Evolutionary conservation across 2,888 invertebrate species (phyloP).

Genomic region (Epinotia brunnichana): DNA sequence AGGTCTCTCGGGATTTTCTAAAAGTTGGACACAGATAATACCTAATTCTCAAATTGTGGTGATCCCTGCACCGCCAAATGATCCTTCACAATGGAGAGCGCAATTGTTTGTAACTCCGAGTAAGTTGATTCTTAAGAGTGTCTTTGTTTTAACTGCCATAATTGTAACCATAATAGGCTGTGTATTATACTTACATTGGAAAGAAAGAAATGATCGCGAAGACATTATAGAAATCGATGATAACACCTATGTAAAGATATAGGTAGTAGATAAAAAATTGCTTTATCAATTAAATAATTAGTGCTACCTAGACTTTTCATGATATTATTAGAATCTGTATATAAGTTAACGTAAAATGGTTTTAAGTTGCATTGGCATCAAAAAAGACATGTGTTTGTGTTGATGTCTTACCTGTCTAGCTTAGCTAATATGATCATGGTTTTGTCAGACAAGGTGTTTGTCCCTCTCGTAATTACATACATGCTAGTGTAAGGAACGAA

Average conservation of each 20-base stretch:
- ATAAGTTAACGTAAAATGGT: background rate
- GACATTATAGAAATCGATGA: constrained; percentile 79
- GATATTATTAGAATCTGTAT: background rate
- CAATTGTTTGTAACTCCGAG: constrained; percentile 98
- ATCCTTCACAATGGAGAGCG: constrained; percentile 93
- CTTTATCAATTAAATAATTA: background rate
- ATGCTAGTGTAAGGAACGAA: no score
- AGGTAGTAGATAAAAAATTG: constrained; percentile 42
- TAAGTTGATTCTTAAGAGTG: constrained; percentile 95
- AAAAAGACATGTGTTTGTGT: no score
- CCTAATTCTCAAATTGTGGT: constrained; percentile 99
- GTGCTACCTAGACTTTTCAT: background rate
- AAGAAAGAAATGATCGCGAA: constrained; percentile 86
- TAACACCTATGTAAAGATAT: constrained; percentile 75
- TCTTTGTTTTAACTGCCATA: constrained; percentile 93
- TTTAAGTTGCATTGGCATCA: background rate
- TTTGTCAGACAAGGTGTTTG: no score
- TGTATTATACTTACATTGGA: constrained; percentile 94
- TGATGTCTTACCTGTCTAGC: no score
- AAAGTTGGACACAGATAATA: constrained; percentile 95
- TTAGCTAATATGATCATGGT: no score
- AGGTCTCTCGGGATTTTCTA: constrained; percentile 87
- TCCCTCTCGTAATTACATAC: no score
- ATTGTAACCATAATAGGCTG: constrained; percentile 93
- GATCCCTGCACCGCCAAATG: constrained; percentile 91